Evolutionary conservation across 1,140 invertebrate genomes (phyloP).

Genomic region (Calliphora vicina): DNA sequence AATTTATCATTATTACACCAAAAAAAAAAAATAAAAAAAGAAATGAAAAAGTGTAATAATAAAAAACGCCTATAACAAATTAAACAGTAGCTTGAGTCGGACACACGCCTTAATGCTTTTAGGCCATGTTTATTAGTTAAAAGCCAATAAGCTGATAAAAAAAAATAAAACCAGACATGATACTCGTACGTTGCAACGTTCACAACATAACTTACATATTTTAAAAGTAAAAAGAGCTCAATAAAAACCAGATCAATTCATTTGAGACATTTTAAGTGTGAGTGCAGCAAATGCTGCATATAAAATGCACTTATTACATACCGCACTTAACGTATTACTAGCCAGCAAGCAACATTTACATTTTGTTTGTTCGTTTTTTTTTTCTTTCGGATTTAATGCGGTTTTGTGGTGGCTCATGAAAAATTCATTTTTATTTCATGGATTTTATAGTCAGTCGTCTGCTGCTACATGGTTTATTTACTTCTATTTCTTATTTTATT

Average conservation of each 20-base stretch:
- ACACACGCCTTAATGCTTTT: background rate
- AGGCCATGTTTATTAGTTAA: background rate
- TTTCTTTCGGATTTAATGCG: background rate
- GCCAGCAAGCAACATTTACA: background rate
- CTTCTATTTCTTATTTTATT: background rate
- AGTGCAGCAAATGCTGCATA: no score
- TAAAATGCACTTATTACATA: no score
- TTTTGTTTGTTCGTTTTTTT: background rate
- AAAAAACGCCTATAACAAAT: no score
- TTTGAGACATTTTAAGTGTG: background rate
- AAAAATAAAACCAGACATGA: background rate
- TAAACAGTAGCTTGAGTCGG: background rate
- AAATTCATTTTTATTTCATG: background rate
- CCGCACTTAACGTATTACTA: background rate
- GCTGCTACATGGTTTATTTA: no score
- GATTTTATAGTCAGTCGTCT: background rate
- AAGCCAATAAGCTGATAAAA: background rate
- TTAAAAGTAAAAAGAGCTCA: background rate
- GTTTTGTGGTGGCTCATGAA: background rate
- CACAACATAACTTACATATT: background rate
- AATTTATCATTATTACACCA: background rate
- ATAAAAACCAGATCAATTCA: background rate
- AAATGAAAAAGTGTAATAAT: background rate
- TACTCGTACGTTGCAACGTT: background rate
- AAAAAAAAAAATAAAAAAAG: background rate